phyloP scores from a whole-genome alignment of 2,113 vertebrate genomes.

The Heptranchias perlo region DNA sequence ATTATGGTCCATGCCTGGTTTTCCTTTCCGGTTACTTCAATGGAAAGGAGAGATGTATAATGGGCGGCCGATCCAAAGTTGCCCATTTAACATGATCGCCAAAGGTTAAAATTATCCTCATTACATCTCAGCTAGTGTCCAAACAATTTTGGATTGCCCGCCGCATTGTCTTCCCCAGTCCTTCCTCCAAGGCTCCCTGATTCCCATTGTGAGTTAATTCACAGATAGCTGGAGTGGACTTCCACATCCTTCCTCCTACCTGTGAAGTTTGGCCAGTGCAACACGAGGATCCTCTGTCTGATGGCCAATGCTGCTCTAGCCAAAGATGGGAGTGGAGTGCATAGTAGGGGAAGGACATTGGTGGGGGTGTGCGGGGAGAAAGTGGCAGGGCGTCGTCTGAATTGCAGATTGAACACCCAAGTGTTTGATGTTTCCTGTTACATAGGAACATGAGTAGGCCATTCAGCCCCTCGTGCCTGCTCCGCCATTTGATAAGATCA shows the following conservation, averaged over 20 bases:
- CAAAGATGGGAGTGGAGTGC: no score
- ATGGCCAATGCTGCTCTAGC: no score
- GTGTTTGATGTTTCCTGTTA: no score
- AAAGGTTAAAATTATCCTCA: not conserved
- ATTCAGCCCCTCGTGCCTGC: no score
- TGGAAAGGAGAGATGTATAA: not conserved
- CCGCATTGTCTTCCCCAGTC: not conserved
- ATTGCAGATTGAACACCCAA: no score
- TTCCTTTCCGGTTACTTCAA: not conserved
- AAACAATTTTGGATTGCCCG: not conserved
- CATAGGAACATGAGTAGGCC: no score
- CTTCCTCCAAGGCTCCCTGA: not conserved
- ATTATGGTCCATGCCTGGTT: not conserved
- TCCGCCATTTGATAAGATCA: no score
- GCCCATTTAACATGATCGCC: not conserved
- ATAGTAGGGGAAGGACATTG: no score
- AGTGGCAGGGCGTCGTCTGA: no score
- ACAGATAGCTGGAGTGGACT: not conserved
- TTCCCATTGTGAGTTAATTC: not conserved
- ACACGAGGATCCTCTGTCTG: no score
- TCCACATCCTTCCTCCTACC: not conserved
- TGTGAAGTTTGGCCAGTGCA: no score
- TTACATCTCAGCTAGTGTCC: not conserved
- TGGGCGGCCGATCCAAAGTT: not conserved
- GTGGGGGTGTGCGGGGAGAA: no score